phyloP scores from a whole-genome alignment of 2,113 vertebrate genomes.

The Chionomys nivalis region DNA sequence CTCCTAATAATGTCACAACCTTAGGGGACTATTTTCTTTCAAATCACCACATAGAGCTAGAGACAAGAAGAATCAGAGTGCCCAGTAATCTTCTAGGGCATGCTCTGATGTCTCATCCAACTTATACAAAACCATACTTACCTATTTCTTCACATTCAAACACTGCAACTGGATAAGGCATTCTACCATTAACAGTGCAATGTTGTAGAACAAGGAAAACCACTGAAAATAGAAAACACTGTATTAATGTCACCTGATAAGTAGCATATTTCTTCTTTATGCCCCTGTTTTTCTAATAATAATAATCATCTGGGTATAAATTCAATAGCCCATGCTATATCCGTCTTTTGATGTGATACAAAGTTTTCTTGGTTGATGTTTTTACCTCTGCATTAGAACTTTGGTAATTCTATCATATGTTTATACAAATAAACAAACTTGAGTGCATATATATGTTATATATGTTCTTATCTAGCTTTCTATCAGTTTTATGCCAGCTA shows the following conservation, averaged over 20 bases:
- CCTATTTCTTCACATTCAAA: too few relatives aligned
- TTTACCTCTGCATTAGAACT: neutral
- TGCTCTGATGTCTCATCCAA: neutral
- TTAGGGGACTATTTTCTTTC: too few relatives aligned
- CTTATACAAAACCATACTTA: neutral
- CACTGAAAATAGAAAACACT: neutral
- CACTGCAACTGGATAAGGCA: neutral
- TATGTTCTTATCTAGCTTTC: neutral
- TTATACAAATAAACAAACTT: neutral
- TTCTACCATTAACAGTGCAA: neutral
- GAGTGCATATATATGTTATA: neutral
- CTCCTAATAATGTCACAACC: too few relatives aligned
- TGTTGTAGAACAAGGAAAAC: neutral
- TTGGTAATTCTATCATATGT: neutral
- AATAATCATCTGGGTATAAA: neutral
- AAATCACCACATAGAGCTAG: neutral
- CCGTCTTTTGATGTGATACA: neutral
- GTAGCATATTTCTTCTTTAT: neutral
- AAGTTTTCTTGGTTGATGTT: constrained; percentile 1
- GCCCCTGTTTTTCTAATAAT: neutral
- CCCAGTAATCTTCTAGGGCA: neutral
- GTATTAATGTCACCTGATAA: neutral
- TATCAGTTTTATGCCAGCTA: neutral
- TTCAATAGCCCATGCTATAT: neutral
- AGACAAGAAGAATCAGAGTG: neutral